Evolutionary conservation across 2,797 vertebrate genomes (phyloP).

Genomic region (Acipenser transmontanus): DNA sequence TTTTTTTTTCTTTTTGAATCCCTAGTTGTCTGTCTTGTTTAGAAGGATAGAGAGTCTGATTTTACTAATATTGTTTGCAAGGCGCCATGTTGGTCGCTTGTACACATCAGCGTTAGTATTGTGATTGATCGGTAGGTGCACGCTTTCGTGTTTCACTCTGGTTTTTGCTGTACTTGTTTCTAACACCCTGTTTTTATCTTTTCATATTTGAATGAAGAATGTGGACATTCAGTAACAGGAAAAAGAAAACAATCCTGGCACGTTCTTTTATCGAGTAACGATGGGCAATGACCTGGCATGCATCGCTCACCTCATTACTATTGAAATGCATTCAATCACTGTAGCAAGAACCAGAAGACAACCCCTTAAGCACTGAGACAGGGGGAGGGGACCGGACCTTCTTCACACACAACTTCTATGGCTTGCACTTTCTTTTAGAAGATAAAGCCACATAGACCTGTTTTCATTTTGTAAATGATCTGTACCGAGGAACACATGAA

Average conservation of each 20-base stretch:
- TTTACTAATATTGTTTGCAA: conserved; percentile 24
- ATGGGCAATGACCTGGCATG: conserved; percentile 15
- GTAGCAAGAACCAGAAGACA: no score
- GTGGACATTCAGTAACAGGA: conserved; percentile 1
- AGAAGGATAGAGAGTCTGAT: conserved; percentile 45
- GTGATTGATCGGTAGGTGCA: conserved; percentile 15
- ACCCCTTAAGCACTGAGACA: no score
- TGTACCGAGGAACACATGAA: conserved; percentile 21
- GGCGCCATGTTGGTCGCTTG: conserved; percentile 25
- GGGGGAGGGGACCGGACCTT: no score
- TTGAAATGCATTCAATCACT: no score
- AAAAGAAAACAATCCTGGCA: conserved; percentile 14
- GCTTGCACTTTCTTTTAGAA: no score
- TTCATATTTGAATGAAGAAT: neutral
- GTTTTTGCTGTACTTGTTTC: conserved; percentile 29
- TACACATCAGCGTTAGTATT: conserved; percentile 23
- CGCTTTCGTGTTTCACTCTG: conserved; percentile 19
- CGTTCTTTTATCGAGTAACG: conserved; percentile 4
- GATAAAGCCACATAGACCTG: conserved; percentile 1
- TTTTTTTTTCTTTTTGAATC: conserved; percentile 14
- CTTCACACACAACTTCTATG: no score
- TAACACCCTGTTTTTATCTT: conserved; percentile 1
- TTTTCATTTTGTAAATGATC: conserved; percentile 30
- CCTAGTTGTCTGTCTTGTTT: conserved; percentile 20
- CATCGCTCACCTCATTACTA: neutral